Conservation (phyloP, 2,113 vertebrate genomes). For the Corythaeola cristata region DNA sequence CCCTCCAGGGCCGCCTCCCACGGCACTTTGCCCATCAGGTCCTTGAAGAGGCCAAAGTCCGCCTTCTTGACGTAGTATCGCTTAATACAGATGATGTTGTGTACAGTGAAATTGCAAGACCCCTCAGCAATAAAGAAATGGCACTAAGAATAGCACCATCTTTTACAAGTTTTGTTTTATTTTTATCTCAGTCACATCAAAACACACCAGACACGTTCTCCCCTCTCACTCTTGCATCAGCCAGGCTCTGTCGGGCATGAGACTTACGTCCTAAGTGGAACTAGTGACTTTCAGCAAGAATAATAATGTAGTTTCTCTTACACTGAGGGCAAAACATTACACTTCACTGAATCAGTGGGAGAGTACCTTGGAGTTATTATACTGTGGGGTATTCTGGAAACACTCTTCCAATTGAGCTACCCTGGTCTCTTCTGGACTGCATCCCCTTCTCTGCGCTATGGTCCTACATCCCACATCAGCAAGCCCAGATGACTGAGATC, state of each 20-base stretch:
- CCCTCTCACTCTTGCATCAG: background rate
- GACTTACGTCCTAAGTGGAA: background rate
- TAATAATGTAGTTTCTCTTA: background rate
- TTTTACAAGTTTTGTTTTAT: background rate
- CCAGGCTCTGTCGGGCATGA: background rate
- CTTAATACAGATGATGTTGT: background rate
- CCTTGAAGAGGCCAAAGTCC: no score
- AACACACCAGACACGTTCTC: background rate
- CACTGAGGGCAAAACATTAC: background rate
- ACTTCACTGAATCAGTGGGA: background rate
- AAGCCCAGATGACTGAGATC: background rate
- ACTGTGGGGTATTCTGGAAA: background rate
- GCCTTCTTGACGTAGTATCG: background rate
- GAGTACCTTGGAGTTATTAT: background rate
- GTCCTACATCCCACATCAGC: background rate
- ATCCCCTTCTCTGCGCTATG: background rate
- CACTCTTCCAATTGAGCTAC: background rate
- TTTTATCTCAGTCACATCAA: background rate
- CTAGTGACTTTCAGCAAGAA: background rate
- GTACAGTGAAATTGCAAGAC: background rate
- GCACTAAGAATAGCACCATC: background rate
- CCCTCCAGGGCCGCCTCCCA: no score
- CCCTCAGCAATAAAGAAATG: background rate
- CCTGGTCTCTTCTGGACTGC: background rate
- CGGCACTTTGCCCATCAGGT: no score